Percentiles rank a stretch among this genome's conserved stretches.
phyloP scores from a whole-genome alignment of 1,140 invertebrate genomes.

The Cephus cinctus region DNA sequence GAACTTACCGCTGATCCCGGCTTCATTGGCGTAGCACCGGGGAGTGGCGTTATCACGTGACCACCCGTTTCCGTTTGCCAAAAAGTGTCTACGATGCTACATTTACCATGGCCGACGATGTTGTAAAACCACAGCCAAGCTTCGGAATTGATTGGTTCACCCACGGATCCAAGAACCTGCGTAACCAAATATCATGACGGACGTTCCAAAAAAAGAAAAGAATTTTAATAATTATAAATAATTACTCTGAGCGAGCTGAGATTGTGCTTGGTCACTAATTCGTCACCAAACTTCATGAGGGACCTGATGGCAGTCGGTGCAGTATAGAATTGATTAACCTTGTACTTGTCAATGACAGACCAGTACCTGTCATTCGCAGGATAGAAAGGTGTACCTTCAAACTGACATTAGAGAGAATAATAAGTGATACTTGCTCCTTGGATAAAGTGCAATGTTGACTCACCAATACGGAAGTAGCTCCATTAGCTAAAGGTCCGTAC shows the following conservation, averaged over 20 bases:
- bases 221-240: neutral
- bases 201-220: neutral
- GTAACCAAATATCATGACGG: neutral
- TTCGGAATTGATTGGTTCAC: slow-evolving; percentile 97
- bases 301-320: slow-evolving; percentile 96
- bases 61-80: slow-evolving; percentile 99
- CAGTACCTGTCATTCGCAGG: slow-evolving; percentile 90
- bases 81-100: slow-evolving; percentile 96
- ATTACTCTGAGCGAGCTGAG: slow-evolving; percentile 55
- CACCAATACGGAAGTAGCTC: slow-evolving; percentile 89
- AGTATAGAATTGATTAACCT: slow-evolving; percentile 96
- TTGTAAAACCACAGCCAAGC: slow-evolving; percentile 98
- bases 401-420: slow-evolving; percentile 63
- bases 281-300: slow-evolving; percentile 91
- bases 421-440: too few relatives aligned
- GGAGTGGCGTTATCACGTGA: slow-evolving; percentile 91
- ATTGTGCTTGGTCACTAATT: slow-evolving; percentile 67
- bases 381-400: slow-evolving; percentile 94
- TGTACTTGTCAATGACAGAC: slow-evolving; percentile 90
- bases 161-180: slow-evolving; percentile 89
- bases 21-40: slow-evolving; percentile 93
- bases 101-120: slow-evolving; percentile 76
- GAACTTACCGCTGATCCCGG: slow-evolving; percentile 90
- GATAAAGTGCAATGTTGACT: too few relatives aligned
- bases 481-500: slow-evolving; percentile 92